Percentiles rank a stretch among this genome's conserved stretches.
These are phyloP conservation scores for Notospermus geniculatus DNA, from an alignment of 1,140 invertebrate species.

Conservation along the genomic window DNA sequence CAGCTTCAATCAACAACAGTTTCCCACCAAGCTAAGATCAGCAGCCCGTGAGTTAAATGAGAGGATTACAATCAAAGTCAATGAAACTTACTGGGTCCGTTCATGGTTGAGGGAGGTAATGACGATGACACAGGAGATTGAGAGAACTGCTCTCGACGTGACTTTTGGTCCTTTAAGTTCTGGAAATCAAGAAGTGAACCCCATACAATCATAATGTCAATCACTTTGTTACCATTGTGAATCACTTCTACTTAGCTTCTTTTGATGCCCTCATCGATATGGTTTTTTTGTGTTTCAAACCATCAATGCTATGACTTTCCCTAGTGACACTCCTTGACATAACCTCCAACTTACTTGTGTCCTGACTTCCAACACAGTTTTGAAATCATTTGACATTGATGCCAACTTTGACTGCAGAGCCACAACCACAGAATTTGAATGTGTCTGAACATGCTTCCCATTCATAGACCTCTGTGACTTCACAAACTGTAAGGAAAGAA, in stretches of 20 bases:
- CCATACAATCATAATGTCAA: background rate
- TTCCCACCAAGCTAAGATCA: no score
- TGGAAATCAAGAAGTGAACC: slow-evolving; percentile 47
- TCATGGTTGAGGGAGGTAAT: slow-evolving; percentile 69
- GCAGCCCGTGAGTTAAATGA: no score
- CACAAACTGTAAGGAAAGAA: slow-evolving; percentile 44
- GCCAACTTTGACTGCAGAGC: slow-evolving; percentile 85
- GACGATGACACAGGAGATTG: slow-evolving; percentile 65
- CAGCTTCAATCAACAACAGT: no score
- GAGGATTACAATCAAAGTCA: no score
- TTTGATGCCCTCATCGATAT: no score
- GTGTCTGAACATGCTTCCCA: slow-evolving; percentile 83
- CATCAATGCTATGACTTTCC: no score
- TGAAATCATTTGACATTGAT: slow-evolving; percentile 95
- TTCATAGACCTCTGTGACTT: slow-evolving; percentile 56
- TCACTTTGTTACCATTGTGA: no score
- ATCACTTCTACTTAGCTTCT: no score
- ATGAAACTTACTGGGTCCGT: slow-evolving; percentile 57
- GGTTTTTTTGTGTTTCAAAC: no score
- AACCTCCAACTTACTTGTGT: no score
- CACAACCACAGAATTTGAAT: slow-evolving; percentile 89
- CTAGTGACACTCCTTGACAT: no score
- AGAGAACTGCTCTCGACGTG: slow-evolving; percentile 89
- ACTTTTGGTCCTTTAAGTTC: slow-evolving; percentile 96
- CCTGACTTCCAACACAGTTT: slow-evolving; percentile 85